Conservation (phyloP, 1,140 invertebrate genomes). For the Pseudachorutes palmiensis region DNA sequence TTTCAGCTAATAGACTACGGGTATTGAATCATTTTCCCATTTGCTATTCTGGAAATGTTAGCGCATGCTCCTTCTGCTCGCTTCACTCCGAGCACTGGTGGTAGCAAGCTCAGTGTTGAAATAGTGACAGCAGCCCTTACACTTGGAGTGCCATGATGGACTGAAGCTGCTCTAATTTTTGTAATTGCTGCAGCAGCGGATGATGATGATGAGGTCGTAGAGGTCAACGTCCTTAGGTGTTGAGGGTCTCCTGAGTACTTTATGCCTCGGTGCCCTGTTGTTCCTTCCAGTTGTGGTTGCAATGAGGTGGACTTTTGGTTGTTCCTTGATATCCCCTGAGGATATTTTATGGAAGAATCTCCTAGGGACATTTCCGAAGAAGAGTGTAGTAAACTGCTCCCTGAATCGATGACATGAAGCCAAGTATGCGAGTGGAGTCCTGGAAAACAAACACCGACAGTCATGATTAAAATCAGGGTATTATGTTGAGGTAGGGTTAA, state of each 20-base stretch:
- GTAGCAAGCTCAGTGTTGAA: no score
- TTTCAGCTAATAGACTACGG: no score
- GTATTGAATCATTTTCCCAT: no score
- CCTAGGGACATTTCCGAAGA: background rate
- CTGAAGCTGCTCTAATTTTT: no score
- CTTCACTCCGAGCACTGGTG: no score
- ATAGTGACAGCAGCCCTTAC: no score
- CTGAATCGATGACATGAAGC: conserved; percentile 35
- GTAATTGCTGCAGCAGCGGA: background rate
- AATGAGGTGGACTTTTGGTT: background rate
- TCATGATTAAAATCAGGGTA: no score
- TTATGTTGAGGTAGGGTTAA: background rate
- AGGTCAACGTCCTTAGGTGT: background rate
- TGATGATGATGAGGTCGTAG: background rate
- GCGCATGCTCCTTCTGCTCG: no score
- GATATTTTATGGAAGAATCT: background rate
- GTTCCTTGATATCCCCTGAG: background rate
- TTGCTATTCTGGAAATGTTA: no score
- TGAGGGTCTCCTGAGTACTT: background rate
- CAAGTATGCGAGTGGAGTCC: conserved; percentile 33
- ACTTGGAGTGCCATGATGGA: no score
- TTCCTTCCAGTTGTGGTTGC: background rate
- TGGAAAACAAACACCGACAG: conserved; percentile 8
- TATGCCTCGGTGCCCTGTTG: background rate
- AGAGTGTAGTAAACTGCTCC: conserved; percentile 23